These are phyloP conservation scores for Larimichthys polyactis DNA, from an alignment of 2,113 vertebrate species.

Conservation along the genomic window DNA sequence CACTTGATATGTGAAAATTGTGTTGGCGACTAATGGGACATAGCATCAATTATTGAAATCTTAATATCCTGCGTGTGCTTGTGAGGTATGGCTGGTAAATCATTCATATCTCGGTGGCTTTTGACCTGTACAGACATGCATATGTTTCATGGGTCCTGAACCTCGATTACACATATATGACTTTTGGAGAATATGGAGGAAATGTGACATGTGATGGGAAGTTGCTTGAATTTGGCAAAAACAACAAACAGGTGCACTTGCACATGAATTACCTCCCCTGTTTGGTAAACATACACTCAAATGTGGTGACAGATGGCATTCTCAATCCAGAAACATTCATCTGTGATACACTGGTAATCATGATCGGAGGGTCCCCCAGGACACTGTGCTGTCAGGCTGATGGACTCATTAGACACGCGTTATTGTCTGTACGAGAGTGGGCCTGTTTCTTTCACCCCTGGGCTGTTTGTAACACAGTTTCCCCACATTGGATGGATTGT, in stretches of 20 bases:
- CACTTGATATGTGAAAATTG: conserved; percentile 58
- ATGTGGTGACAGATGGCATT: conserved; percentile 74
- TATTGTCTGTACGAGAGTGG: conserved; percentile 59
- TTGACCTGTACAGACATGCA: conserved; percentile 16
- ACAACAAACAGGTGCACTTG: conserved; percentile 68
- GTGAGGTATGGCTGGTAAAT: conserved; percentile 50
- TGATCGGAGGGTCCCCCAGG: conserved; percentile 60
- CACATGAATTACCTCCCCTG: conserved; percentile 52
- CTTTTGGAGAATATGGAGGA: conserved; percentile 17
- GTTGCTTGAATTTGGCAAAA: conserved; percentile 52
- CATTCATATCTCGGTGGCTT: conserved; percentile 53
- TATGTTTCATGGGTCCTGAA: background rate
- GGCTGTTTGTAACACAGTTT: conserved; percentile 65
- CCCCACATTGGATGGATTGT: conserved; percentile 1
- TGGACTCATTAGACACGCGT: conserved; percentile 77
- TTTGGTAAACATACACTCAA: conserved; percentile 61
- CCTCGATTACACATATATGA: conserved; percentile 4
- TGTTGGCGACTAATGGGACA: conserved; percentile 27
- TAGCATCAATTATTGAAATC: conserved; percentile 64
- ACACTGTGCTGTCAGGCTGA: conserved; percentile 70
- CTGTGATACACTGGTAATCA: conserved; percentile 57
- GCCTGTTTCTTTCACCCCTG: conserved; percentile 52
- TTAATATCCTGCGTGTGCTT: conserved; percentile 39
- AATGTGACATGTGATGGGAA: conserved; percentile 34
- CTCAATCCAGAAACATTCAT: conserved; percentile 58